Conservation (phyloP, 2,797 vertebrate genomes). For the Gallinago nigripennis region DNA sequence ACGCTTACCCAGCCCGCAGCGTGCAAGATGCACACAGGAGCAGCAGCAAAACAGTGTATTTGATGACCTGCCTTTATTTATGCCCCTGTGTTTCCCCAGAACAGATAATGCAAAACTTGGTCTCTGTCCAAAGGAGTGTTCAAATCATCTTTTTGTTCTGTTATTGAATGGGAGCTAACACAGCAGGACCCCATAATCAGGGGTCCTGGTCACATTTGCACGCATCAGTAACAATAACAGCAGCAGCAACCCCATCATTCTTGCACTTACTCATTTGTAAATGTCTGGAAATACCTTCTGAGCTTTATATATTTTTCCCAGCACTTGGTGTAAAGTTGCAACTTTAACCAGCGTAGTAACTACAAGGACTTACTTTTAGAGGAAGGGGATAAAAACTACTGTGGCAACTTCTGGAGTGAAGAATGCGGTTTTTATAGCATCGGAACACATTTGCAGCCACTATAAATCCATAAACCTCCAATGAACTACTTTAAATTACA, state of each 20-base stretch:
- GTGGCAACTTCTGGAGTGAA: not conserved
- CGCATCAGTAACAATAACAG: not conserved
- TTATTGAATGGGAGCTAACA: not conserved
- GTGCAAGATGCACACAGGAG: not conserved
- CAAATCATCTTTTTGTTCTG: not conserved
- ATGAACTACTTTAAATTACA: not conserved
- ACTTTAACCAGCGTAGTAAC: not conserved
- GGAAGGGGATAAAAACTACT: not conserved
- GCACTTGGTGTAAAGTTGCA: not conserved
- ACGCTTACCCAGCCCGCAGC: not conserved
- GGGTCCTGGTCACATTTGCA: not conserved
- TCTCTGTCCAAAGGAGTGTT: not conserved
- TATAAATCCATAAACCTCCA: not conserved
- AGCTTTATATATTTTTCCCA: not conserved
- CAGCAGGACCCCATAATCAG: not conserved
- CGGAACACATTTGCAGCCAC: not conserved
- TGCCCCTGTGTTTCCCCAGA: rapidly evolving
- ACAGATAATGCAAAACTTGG: not conserved
- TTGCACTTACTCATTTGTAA: not conserved
- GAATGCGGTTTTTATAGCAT: not conserved
- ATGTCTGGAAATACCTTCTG: not conserved
- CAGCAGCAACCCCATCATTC: not conserved
- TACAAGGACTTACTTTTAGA: not conserved
- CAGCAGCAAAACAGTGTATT: not conserved
- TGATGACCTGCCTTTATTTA: not conserved